Conservation (phyloP, 2,113 vertebrate species). For the Sardina pilchardus region DNA sequence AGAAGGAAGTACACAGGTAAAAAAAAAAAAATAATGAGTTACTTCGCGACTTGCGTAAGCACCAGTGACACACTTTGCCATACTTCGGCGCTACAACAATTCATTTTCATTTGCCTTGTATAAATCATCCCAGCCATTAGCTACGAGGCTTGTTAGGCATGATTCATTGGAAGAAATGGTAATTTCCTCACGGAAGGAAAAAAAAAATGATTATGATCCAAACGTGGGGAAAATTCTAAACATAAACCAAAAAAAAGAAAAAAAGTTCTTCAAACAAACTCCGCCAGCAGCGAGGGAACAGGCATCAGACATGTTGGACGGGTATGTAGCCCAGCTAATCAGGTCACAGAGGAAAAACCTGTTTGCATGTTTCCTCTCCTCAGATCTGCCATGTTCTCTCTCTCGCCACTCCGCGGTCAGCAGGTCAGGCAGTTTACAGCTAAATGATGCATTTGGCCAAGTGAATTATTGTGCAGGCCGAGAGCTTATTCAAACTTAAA, state of each 20-base stretch:
- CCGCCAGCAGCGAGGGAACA: neutral
- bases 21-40: neutral
- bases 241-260: neutral
- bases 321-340: slow-evolving; percentile 22
- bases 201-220: neutral
- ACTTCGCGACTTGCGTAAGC: neutral
- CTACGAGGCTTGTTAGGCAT: neutral
- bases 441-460: slow-evolving; percentile 9
- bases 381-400: neutral
- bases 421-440: slow-evolving; percentile 6
- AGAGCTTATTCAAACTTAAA: slow-evolving; percentile 35
- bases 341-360: slow-evolving; percentile 25
- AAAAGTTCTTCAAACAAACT: slow-evolving; percentile 14
- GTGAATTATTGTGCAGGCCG: slow-evolving; percentile 32
- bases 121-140: slow-evolving; percentile 32
- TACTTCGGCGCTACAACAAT: slow-evolving; percentile 17
- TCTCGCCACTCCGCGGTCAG: neutral
- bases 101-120: slow-evolving; percentile 31
- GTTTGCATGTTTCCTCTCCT: slow-evolving; percentile 1
- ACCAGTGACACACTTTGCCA: slow-evolving; percentile 8
- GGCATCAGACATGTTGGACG: neutral
- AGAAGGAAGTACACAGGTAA: neutral
- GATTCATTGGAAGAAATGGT: slow-evolving; percentile 24
- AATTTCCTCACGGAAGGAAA: neutral
- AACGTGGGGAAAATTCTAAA: neutral